Conservation (phyloP, 2,888 invertebrate species). For the Pseudococcus longispinus region DNA sequence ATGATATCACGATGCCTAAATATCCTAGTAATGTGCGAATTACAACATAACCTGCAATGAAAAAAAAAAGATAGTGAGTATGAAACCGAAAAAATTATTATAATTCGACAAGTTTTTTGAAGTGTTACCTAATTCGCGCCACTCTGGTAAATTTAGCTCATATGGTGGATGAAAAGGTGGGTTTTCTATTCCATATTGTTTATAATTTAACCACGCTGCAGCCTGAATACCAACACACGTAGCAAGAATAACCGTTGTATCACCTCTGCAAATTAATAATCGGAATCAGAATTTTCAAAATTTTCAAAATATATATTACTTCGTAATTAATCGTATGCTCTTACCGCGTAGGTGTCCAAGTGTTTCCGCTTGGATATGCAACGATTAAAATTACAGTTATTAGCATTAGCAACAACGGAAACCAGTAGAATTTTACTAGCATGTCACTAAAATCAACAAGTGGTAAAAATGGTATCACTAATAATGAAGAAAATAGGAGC, state of each 20-base stretch:
- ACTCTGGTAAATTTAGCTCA: background rate
- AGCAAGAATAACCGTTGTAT: conserved; percentile 82
- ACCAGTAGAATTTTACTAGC: conserved; percentile 72
- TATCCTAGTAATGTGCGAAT: conserved; percentile 79
- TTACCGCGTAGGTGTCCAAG: conserved; percentile 91
- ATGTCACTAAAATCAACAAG: conserved; percentile 77
- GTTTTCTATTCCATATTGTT: conserved; percentile 70
- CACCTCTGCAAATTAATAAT: conserved; percentile 71
- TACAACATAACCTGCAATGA: conserved; percentile 62
- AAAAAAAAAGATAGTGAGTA: background rate
- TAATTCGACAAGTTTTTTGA: background rate
- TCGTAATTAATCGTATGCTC: conserved; percentile 60
- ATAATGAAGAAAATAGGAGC: conserved; percentile 70
- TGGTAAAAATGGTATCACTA: conserved; percentile 78
- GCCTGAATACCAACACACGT: conserved; percentile 79
- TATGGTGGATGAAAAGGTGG: conserved; percentile 57
- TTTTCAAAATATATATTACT: background rate
- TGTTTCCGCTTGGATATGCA: conserved; percentile 81
- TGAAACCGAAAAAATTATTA: background rate
- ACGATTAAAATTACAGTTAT: conserved; percentile 74
- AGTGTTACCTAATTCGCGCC: background rate
- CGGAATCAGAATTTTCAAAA: conserved; percentile 39
- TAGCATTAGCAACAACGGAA: conserved; percentile 71
- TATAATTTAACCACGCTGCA: conserved; percentile 86
- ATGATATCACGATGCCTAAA: conserved; percentile 70